Percentiles rank a stretch among this genome's conserved stretches.
phyloP scores from a whole-genome alignment of 2,113 vertebrate species.

The Menura novaehollandiae region DNA sequence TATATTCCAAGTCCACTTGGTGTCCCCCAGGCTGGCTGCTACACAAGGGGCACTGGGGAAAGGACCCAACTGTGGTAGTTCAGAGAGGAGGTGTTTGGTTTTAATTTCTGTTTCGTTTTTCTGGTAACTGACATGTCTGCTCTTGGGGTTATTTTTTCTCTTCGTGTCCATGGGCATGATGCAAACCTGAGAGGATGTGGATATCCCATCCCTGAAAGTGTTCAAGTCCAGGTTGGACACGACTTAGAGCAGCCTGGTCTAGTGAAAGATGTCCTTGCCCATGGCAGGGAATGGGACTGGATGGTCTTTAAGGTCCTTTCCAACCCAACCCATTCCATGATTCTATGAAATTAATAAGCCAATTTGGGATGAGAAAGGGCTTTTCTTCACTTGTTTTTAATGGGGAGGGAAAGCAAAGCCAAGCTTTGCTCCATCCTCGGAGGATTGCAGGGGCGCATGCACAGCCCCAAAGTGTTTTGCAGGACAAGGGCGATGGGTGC shows the following conservation, averaged over 20 bases:
- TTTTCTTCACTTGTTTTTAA: not conserved
- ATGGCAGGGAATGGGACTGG: not conserved
- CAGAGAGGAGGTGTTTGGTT: not conserved
- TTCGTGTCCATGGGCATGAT: accelerated
- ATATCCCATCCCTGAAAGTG: not conserved
- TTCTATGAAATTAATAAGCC: not conserved
- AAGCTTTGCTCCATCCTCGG: accelerated
- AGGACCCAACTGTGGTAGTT: accelerated
- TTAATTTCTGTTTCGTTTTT: not conserved
- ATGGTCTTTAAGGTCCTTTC: not conserved
- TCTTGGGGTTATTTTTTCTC: not conserved
- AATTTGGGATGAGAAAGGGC: not conserved
- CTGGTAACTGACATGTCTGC: accelerated
- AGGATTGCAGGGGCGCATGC: accelerated
- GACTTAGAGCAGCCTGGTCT: not conserved
- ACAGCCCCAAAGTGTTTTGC: not conserved
- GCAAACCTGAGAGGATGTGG: not conserved
- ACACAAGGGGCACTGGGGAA: accelerated
- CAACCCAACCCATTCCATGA: not conserved
- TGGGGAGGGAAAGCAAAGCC: not conserved
- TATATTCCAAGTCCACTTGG: accelerated
- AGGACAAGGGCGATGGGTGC: not conserved
- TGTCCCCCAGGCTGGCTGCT: not conserved
- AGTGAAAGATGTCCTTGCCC: not conserved
- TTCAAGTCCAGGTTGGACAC: not conserved